Conservation (phyloP, 1,140 invertebrate species). For the Drosophila quadrilineata region DNA sequence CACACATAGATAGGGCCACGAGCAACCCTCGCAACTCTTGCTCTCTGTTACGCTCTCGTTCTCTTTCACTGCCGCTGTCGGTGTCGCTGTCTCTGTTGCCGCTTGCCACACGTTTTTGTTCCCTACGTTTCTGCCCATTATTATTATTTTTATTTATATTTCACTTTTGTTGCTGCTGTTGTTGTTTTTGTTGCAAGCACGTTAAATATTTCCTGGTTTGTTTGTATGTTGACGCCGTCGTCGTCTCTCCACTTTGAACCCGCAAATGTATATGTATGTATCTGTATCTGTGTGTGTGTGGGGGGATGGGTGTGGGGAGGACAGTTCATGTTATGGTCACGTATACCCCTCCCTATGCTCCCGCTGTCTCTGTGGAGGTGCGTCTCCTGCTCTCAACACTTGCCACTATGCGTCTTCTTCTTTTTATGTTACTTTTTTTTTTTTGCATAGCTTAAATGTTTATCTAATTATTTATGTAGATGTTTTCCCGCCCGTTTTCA, state of each 20-base stretch:
- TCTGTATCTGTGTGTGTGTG: slow-evolving; percentile 13
- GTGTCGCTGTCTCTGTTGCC: slow-evolving; percentile 19
- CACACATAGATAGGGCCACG: neutral
- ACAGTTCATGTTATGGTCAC: slow-evolving; percentile 75
- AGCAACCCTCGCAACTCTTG: slow-evolving; percentile 18
- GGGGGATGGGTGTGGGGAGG: slow-evolving; percentile 25
- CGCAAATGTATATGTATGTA: slow-evolving; percentile 47
- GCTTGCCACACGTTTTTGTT: slow-evolving; percentile 20
- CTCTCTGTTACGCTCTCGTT: slow-evolving; percentile 8
- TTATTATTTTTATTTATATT: slow-evolving; percentile 79
- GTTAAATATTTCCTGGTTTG: slow-evolving; percentile 79
- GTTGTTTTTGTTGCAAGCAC: slow-evolving; percentile 62
- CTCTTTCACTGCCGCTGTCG: slow-evolving; percentile 22
- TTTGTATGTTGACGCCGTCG: slow-evolving; percentile 38
- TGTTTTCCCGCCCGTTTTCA: slow-evolving; percentile 34
- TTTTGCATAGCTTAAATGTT: slow-evolving; percentile 62
- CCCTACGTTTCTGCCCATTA: slow-evolving; percentile 69
- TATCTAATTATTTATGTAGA: slow-evolving; percentile 77
- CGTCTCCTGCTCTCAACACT: slow-evolving; percentile 17
- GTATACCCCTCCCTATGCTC: slow-evolving; percentile 33
- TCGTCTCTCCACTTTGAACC: slow-evolving; percentile 53
- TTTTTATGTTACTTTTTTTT: slow-evolving; percentile 17
- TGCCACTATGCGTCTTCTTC: slow-evolving; percentile 39
- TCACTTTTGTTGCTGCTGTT: slow-evolving; percentile 38
- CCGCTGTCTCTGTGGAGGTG: neutral